Conservation (phyloP, 1,140 invertebrate species). For the Epicauta chinensis region DNA sequence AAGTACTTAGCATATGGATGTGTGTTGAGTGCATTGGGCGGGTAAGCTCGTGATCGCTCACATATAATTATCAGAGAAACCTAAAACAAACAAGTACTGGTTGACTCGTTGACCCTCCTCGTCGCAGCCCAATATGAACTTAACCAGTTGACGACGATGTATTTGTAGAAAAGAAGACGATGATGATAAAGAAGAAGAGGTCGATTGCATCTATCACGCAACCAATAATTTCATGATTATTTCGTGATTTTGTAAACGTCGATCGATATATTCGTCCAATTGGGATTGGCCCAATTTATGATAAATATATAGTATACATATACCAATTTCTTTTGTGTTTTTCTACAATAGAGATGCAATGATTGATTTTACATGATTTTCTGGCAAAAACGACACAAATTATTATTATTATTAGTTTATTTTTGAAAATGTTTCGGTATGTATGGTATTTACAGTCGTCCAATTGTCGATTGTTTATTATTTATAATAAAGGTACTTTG, state of each 20-base stretch:
- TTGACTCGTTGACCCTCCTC: slow-evolving; percentile 33
- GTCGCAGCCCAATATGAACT: slow-evolving; percentile 19
- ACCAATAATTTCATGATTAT: slow-evolving; percentile 27
- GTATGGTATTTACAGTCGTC: slow-evolving; percentile 9
- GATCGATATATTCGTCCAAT: slow-evolving; percentile 14
- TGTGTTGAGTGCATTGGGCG: slow-evolving; percentile 33
- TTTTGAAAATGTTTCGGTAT: too few relatives aligned
- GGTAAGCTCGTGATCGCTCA: slow-evolving; percentile 35
- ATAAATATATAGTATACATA: slow-evolving; percentile 5
- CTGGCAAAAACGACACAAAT: slow-evolving; percentile 1
- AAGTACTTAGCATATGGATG: slow-evolving; percentile 30
- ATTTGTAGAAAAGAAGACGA: slow-evolving; percentile 10
- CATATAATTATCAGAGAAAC: slow-evolving; percentile 40
- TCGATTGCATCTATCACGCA: slow-evolving; percentile 5
- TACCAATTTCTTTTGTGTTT: neutral
- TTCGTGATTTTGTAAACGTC: slow-evolving; percentile 28
- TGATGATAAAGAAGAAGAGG: slow-evolving; percentile 1
- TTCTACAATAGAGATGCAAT: neutral
- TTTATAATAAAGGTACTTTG: neutral
- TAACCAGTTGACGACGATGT: slow-evolving; percentile 8
- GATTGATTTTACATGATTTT: neutral
- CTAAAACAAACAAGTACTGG: slow-evolving; percentile 41
- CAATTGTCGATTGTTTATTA: slow-evolving; percentile 3
- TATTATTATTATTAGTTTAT: too few relatives aligned
- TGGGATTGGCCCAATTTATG: slow-evolving; percentile 22